Percentiles rank a stretch among this genome's conserved stretches.
Evolutionary conservation across 2,888 invertebrate species (phyloP).

Genomic region (Litoditis marina): DNA sequence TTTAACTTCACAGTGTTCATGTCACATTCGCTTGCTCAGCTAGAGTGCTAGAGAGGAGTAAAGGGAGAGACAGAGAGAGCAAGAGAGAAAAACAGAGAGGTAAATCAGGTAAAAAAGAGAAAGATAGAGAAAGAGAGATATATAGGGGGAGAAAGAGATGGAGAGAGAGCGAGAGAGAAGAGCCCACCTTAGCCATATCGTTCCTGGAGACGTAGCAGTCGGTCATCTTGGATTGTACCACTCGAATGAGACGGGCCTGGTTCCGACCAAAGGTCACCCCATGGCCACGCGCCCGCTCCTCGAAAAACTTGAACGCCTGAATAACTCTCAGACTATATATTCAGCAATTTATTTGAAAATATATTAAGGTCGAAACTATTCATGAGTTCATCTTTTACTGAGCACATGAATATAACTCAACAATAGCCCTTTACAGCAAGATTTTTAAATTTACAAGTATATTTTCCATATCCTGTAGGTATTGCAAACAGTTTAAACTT

Average conservation of each 20-base stretch:
- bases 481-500: too few relatives aligned
- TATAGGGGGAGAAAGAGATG: slow-evolving; percentile 1
- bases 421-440: neutral
- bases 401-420: slow-evolving; percentile 10
- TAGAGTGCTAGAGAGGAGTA: too few relatives aligned
- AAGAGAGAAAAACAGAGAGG: too few relatives aligned
- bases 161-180: neutral
- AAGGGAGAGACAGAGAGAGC: too few relatives aligned
- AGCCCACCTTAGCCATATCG: slow-evolving; percentile 4
- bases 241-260: neutral
- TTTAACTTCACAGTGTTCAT: too few relatives aligned
- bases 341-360: slow-evolving; percentile 9
- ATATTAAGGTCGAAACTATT: too few relatives aligned
- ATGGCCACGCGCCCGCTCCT: slow-evolving; percentile 14
- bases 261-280: neutral
- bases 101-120: neutral
- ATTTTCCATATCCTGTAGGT: neutral
- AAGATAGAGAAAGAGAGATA: neutral
- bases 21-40: too few relatives aligned
- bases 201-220: slow-evolving; percentile 5
- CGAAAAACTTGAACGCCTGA: slow-evolving; percentile 23
- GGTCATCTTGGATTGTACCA: neutral
- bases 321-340: neutral
- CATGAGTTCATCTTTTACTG: too few relatives aligned
- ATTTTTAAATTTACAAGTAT: neutral